These are phyloP conservation scores for Fistularia tabacaria DNA, from an alignment of 2,797 vertebrate genomes.

Conservation along the genomic window DNA sequence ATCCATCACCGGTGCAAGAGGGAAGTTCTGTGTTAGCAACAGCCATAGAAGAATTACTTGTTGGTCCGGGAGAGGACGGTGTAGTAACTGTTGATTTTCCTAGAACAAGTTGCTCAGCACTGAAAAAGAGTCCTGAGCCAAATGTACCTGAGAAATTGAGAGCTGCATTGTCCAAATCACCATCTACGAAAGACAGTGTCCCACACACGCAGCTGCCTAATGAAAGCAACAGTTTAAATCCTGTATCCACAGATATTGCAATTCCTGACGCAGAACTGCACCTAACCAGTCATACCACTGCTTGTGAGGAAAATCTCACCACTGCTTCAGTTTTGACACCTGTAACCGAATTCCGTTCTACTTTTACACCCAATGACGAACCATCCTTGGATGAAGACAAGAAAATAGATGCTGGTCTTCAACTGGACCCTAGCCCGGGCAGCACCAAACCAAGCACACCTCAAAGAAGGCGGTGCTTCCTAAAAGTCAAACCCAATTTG, in stretches of 20 bases:
- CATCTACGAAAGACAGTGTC: constrained; percentile 15
- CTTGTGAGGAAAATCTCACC: not conserved
- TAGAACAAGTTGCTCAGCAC: too few relatives aligned
- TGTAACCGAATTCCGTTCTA: not conserved
- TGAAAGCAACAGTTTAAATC: not conserved
- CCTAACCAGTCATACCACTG: not conserved
- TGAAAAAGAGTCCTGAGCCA: too few relatives aligned
- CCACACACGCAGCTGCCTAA: not conserved
- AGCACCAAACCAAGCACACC: constrained; percentile 9
- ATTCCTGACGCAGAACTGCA: constrained; percentile 6
- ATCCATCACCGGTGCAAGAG: too few relatives aligned
- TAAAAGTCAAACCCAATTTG: constrained; percentile 51
- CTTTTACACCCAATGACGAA: constrained; percentile 5
- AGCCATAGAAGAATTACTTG: too few relatives aligned
- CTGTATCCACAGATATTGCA: constrained; percentile 5
- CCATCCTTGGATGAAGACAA: constrained; percentile 1
- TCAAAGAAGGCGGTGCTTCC: constrained; percentile 30
- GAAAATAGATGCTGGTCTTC: constrained; percentile 1
- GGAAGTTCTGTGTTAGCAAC: too few relatives aligned
- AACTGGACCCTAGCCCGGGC: constrained; percentile 7
- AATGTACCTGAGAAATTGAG: constrained; percentile 4
- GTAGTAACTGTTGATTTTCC: too few relatives aligned
- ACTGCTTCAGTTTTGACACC: constrained; percentile 1
- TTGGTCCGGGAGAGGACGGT: too few relatives aligned
- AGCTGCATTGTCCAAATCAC: constrained; percentile 7